A percentile compares a stretch with the other conserved stretches of the same genome.
These are phyloP conservation scores for Thymelicus sylvestris DNA, from an alignment of 2,888 invertebrate species.

Conservation along the genomic window DNA sequence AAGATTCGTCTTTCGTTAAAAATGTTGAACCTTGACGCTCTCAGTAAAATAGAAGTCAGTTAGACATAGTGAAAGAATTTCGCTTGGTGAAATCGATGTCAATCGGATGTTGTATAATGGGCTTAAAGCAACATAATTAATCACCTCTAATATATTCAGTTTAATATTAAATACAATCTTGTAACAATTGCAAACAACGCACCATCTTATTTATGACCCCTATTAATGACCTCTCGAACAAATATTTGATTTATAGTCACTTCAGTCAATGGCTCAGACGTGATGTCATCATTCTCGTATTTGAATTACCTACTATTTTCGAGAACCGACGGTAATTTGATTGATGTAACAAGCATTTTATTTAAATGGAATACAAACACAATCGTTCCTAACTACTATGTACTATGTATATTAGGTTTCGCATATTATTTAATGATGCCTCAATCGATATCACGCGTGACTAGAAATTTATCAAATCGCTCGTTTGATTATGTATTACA, in stretches of 20 bases:
- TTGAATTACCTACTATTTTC: constrained; percentile 28
- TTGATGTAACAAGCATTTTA: constrained; percentile 29
- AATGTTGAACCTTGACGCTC: too few relatives aligned
- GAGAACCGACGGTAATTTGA: constrained; percentile 32
- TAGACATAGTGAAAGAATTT: too few relatives aligned
- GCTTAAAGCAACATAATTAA: too few relatives aligned
- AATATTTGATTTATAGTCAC: constrained; percentile 29
- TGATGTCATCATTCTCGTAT: constrained; percentile 29
- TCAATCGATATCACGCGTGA: constrained; percentile 16
- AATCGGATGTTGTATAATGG: too few relatives aligned
- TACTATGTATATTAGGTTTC: background rate
- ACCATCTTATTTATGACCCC: constrained; percentile 5
- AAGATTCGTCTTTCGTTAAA: too few relatives aligned
- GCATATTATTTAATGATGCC: constrained; percentile 30
- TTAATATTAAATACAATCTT: too few relatives aligned
- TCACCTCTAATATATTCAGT: too few relatives aligned
- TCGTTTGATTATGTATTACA: background rate
- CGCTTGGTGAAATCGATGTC: too few relatives aligned
- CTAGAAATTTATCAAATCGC: constrained; percentile 12
- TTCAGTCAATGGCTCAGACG: constrained; percentile 31
- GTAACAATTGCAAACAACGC: background rate
- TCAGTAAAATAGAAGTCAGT: too few relatives aligned
- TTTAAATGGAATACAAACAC: constrained; percentile 20
- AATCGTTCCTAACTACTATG: constrained; percentile 20
- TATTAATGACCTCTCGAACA: constrained; percentile 11